Conservation (phyloP, 2,797 vertebrate genomes). For the Hypotaenidia okinawae region DNA sequence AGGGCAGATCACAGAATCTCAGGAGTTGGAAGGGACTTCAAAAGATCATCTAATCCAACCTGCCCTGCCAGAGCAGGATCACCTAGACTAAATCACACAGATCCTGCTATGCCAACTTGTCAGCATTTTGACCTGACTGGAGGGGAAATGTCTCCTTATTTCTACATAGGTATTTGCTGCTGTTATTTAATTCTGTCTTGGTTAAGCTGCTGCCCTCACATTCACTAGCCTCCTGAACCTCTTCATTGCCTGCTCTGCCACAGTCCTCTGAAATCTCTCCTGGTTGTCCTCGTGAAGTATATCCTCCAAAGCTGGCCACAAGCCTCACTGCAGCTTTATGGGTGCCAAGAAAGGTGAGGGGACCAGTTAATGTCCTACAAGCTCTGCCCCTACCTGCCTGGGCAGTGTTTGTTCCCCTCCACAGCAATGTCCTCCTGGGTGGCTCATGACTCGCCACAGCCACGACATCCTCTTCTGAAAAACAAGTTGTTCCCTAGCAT, state of each 20-base stretch:
- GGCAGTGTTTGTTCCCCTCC: background rate
- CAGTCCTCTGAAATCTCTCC: background rate
- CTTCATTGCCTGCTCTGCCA: background rate
- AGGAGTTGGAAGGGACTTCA: too few relatives aligned
- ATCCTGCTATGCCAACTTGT: background rate
- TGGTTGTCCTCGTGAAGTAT: background rate
- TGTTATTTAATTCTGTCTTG: background rate
- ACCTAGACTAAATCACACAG: too few relatives aligned
- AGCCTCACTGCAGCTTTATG: rapidly evolving
- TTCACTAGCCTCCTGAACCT: background rate
- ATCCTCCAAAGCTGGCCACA: background rate
- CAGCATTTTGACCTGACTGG: background rate
- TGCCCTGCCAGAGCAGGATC: too few relatives aligned
- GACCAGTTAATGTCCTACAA: background rate
- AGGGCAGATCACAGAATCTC: background rate
- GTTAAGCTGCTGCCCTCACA: background rate
- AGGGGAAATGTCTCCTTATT: background rate
- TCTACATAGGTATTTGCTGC: background rate
- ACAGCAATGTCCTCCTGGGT: background rate
- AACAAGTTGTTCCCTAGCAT: background rate
- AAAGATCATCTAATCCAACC: too few relatives aligned
- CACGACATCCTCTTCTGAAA: background rate
- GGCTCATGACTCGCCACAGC: background rate
- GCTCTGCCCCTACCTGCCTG: background rate
- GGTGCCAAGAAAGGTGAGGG: background rate